Percentiles rank a stretch among this genome's conserved stretches.
Conservation (phyloP, 2,888 invertebrate genomes). For the Cryptocheilus praepositus region DNA sequence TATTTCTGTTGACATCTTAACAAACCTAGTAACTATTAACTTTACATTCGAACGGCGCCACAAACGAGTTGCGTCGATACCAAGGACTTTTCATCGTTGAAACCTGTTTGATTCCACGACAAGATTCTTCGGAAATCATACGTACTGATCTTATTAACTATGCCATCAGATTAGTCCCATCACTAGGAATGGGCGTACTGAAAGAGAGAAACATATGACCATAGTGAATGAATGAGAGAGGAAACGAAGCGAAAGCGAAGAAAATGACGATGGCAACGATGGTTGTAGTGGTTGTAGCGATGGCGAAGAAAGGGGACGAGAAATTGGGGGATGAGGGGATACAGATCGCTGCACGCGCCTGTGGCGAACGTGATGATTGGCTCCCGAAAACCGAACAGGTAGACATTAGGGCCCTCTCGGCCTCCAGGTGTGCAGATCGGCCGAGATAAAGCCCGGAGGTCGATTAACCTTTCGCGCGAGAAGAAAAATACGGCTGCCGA, state of each 20-base stretch:
- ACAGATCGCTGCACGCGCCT: slow-evolving; percentile 56
- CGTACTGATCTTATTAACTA: too few species aligned
- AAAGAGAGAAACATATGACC: slow-evolving; percentile 13
- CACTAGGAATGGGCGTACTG: too few species aligned
- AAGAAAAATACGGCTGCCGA: slow-evolving; percentile 51
- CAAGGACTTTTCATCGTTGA: too few species aligned
- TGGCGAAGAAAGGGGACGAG: background rate
- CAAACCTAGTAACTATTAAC: too few species aligned
- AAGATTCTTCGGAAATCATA: too few species aligned
- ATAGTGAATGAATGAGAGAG: slow-evolving; percentile 12
- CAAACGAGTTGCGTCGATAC: too few species aligned
- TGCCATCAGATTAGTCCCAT: too few species aligned
- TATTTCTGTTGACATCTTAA: too few species aligned
- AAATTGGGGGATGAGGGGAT: slow-evolving; percentile 17
- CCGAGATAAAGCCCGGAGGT: slow-evolving; percentile 54
- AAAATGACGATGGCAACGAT: slow-evolving; percentile 11
- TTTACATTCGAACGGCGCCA: too few species aligned
- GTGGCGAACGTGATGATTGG: slow-evolving; percentile 60
- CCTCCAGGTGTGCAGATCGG: slow-evolving; percentile 58
- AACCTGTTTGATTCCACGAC: too few species aligned
- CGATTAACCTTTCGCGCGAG: slow-evolving; percentile 55
- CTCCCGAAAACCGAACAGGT: slow-evolving; percentile 54
- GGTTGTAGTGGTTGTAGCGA: background rate
- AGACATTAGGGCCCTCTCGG: slow-evolving; percentile 49
- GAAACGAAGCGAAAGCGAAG: background rate